Evolutionary conservation across 2,888 invertebrate species (phyloP).

Genomic region (Pollenia labialis): DNA sequence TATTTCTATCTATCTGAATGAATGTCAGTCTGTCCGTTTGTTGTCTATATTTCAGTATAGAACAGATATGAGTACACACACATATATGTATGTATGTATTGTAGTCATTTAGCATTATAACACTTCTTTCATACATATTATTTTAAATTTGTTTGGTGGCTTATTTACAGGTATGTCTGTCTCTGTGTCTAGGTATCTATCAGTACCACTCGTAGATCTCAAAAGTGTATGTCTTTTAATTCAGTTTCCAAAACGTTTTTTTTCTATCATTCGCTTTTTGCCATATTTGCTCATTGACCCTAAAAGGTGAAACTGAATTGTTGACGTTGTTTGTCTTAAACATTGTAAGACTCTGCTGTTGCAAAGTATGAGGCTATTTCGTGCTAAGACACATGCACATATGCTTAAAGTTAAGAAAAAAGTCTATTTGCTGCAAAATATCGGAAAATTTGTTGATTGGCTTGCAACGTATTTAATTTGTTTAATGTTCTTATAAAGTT

Average conservation of each 20-base stretch:
- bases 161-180: constrained; percentile 41
- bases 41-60: constrained; percentile 14
- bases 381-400: constrained; percentile 13
- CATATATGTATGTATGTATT: constrained; percentile 11
- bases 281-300: constrained; percentile 74
- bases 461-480: constrained; percentile 11
- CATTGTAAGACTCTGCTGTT: constrained; percentile 44
- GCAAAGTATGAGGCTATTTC: constrained; percentile 45
- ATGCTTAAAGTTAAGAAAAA: background rate
- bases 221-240: constrained; percentile 38
- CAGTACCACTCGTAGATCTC: constrained; percentile 37
- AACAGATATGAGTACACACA: background rate
- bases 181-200: constrained; percentile 42
- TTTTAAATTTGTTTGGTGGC: constrained; percentile 43
- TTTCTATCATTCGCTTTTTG: constrained; percentile 43
- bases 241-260: constrained; percentile 48
- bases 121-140: constrained; percentile 44
- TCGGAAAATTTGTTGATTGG: constrained; percentile 55
- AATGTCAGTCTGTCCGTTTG: constrained; percentile 24
- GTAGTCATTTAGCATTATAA: constrained; percentile 52
- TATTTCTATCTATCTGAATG: background rate
- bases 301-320: constrained; percentile 75
- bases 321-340: constrained; percentile 62
- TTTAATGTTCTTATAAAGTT: constrained; percentile 12
- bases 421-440: constrained; percentile 27